Conservation (phyloP, 2,888 invertebrate genomes). For the Dorcus hopei region DNA sequence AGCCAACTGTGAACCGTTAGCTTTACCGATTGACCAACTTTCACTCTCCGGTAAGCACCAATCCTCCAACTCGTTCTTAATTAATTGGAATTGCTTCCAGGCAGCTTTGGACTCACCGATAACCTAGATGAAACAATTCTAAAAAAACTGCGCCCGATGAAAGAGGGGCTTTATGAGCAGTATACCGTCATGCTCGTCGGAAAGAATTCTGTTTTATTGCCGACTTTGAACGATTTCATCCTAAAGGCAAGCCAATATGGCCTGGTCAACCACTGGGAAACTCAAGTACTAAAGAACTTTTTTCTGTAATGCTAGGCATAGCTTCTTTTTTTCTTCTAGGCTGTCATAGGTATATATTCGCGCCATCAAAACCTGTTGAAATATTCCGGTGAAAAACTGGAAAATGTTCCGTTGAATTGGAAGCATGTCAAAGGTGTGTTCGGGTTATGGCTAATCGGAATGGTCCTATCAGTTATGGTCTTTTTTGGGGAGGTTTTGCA, state of each 20-base stretch:
- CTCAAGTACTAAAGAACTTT: background rate
- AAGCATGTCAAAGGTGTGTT: slow-evolving; percentile 1
- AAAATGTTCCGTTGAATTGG: background rate
- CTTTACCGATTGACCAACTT: too few species aligned
- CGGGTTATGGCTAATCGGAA: background rate
- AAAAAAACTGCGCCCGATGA: background rate
- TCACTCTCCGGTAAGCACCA: too few species aligned
- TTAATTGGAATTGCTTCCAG: background rate
- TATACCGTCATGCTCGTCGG: background rate
- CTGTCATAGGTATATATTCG: too few species aligned
- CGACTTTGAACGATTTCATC: background rate
- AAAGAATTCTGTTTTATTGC: background rate
- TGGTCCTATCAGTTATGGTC: background rate
- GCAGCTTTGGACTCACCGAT: background rate
- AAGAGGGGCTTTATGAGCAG: background rate
- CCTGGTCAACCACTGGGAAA: slow-evolving; percentile 1
- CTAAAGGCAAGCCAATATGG: background rate
- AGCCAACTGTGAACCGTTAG: too few species aligned
- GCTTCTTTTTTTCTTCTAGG: too few species aligned
- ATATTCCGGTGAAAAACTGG: background rate
- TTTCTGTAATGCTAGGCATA: too few species aligned
- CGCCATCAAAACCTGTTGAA: background rate
- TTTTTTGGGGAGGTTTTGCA: background rate
- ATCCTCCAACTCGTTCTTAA: too few species aligned
- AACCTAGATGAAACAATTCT: background rate